phyloP scores from a whole-genome alignment of 1,140 invertebrate genomes.

The Helicoverpa zea region DNA sequence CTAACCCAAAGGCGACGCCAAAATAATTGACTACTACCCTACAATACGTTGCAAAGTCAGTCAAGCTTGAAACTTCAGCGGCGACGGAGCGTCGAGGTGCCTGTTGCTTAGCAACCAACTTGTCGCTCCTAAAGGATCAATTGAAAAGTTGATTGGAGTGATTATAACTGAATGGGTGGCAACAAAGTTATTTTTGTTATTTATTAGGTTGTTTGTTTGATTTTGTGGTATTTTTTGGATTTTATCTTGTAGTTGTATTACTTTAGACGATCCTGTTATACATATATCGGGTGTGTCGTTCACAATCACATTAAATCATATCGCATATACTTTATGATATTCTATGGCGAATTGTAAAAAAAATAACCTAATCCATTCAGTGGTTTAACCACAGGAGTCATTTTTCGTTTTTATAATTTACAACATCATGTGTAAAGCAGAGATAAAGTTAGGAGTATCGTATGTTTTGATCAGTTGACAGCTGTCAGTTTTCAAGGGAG shows the following conservation, averaged over 20 bases:
- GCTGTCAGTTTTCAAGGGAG: too few relatives aligned
- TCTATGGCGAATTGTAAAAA: too few relatives aligned
- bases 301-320: too few relatives aligned
- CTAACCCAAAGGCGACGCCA: not conserved
- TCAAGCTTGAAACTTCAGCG: slow-evolving; percentile 10
- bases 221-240: not conserved
- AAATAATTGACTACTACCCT: slow-evolving; percentile 29
- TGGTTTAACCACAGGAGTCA: too few relatives aligned
- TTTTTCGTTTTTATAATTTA: too few relatives aligned
- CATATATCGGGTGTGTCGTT: too few relatives aligned
- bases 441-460: too few relatives aligned
- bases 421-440: too few relatives aligned
- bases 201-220: not conserved
- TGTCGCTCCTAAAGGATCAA: slow-evolving; percentile 6
- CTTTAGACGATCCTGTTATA: too few relatives aligned
- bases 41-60: slow-evolving; percentile 26
- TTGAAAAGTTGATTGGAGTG: not conserved
- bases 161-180: not conserved
- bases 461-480: too few relatives aligned
- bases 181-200: not conserved
- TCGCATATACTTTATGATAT: too few relatives aligned
- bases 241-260: not conserved
- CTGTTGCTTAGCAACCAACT: slow-evolving; percentile 36
- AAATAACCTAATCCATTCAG: too few relatives aligned
- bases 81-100: slow-evolving; percentile 13